Evolutionary conservation across 2,113 vertebrate genomes (phyloP), one percentile per base, ranked within the genome.

Genomic region (Nematolebias whitei): DNA sequence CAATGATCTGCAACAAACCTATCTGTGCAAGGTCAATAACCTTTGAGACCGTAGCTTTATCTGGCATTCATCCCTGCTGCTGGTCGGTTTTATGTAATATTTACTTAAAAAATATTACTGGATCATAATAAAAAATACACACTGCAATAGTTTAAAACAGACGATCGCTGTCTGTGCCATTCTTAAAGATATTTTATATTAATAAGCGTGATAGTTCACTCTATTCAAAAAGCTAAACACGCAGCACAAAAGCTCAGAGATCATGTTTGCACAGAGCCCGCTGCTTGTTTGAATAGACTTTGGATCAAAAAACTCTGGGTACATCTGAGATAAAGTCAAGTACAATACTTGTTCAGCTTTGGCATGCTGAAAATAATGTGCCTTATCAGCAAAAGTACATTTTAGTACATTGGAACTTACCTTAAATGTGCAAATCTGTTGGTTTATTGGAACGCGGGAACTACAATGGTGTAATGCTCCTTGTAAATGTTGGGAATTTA

Each of bases 261-360:
- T 63, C 66, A 83, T 85, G 67, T 89, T 89, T 87, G 71, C 68
- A 76, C 48, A 76, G 61, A 68, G 55, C 11, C 1, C 20, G 10
- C n/a, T 85, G 53, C 88, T 87, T 90, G 85, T 79, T 80, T 79
- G 50, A 69, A 58, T 63, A 79, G 79, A 90, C 89, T 88, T 90
- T 89, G 85, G 71, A 79, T 74, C 65, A 19, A 59, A 75, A 68
- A 47, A 66, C 15, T 69, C 15, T 4, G 0, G 39, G 64, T 72
- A 14, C 51, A 79, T 56, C 23, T 64, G 15, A 74, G 66, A 43
- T 8, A 79, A 75, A 48, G 50, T 18, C 8, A 12, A 23, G 5
- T 3, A 15, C 4, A 62, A 5, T 16, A 41, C 20, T n/a, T 44
- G 23, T 24, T 11, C 20, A 50, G 6, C 12, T 11, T 14, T 24